phyloP scores from a whole-genome alignment of 2,888 invertebrate species.

The Saturnia japonica region DNA sequence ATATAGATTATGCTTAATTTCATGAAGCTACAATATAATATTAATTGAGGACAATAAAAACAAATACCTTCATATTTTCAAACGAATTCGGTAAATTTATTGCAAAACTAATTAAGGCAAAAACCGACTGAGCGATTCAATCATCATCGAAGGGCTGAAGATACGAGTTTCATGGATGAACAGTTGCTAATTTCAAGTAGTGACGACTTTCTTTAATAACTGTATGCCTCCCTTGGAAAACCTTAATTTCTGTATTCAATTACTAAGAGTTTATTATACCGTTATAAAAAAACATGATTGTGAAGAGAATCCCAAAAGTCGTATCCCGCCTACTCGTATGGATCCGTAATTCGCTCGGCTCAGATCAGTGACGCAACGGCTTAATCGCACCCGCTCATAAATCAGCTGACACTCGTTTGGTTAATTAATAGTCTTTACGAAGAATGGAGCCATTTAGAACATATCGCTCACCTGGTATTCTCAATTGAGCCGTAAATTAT shows the following conservation, averaged over 20 bases:
- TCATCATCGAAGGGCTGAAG: too few species aligned
- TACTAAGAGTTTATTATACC: background rate
- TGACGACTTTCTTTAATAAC: too few species aligned
- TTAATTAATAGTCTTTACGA: constrained; percentile 49
- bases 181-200: too few species aligned
- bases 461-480: background rate
- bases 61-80: too few species aligned
- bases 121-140: too few species aligned
- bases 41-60: too few species aligned
- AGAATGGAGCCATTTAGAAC: constrained; percentile 21
- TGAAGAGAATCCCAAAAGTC: background rate
- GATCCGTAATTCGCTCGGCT: constrained; percentile 18
- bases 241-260: background rate
- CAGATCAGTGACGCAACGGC: constrained; percentile 37
- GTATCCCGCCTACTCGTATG: background rate
- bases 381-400: constrained; percentile 40
- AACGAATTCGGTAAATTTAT: too few species aligned
- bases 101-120: too few species aligned
- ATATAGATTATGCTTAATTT: too few species aligned
- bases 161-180: too few species aligned
- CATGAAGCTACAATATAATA: too few species aligned
- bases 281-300: background rate
- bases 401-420: constrained; percentile 43
- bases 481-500: background rate
- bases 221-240: background rate